phyloP scores from a whole-genome alignment of 2,797 vertebrate genomes.

The Delichon dasypus region DNA sequence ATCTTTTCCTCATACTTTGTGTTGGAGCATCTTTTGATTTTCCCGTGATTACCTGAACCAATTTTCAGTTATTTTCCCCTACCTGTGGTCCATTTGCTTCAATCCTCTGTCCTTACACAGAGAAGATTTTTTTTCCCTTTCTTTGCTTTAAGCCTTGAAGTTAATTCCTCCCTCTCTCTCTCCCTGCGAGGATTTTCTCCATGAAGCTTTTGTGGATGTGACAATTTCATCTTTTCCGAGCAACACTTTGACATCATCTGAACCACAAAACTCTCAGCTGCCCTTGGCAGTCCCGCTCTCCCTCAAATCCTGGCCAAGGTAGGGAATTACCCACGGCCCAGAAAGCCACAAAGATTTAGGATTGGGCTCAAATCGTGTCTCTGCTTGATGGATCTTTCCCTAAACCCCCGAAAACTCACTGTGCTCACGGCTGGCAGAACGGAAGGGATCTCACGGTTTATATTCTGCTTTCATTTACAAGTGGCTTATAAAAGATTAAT shows the following conservation, averaged over 20 bases:
- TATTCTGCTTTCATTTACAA: slow-evolving; percentile 29
- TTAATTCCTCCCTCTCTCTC: slow-evolving; percentile 46
- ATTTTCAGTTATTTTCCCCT: slow-evolving; percentile 54
- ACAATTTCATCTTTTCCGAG: slow-evolving; percentile 32
- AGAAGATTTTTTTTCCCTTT: background rate
- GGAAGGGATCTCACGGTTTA: background rate
- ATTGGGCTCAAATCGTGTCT: background rate
- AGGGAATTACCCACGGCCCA: background rate
- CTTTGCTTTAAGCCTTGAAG: slow-evolving; percentile 49
- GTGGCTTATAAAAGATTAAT: slow-evolving; percentile 64
- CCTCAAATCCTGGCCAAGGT: background rate
- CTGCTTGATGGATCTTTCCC: background rate
- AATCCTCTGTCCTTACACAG: slow-evolving; percentile 29
- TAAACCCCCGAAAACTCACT: background rate
- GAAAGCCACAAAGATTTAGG: background rate
- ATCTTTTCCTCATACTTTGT: background rate
- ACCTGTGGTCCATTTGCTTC: slow-evolving; percentile 25
- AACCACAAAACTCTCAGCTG: background rate
- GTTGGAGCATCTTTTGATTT: slow-evolving; percentile 43
- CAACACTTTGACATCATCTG: background rate
- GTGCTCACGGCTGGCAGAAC: background rate
- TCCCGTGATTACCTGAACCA: background rate
- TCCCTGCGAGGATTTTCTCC: slow-evolving; percentile 31
- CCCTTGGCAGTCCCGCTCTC: background rate
- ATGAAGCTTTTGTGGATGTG: slow-evolving; percentile 31